Conservation (phyloP, 1,140 invertebrate species). For the Philotrypesis tridentata region DNA sequence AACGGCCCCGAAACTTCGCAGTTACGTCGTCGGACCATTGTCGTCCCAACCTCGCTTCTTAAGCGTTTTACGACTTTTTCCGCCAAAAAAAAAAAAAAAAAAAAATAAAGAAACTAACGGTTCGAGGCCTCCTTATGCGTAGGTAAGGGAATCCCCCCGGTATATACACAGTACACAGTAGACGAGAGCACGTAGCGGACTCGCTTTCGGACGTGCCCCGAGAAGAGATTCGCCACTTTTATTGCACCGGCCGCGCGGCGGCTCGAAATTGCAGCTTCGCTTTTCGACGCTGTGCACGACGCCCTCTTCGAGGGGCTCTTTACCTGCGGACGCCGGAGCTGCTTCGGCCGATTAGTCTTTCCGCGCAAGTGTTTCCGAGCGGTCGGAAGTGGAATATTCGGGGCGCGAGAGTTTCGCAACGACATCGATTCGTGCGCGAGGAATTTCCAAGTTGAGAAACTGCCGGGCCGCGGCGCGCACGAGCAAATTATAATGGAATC, state of each 20-base stretch:
- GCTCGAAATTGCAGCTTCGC: conserved; percentile 30
- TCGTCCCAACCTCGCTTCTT: conserved; percentile 51
- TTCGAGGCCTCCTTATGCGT: conserved; percentile 38
- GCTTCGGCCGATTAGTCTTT: no score
- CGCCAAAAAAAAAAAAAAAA: conserved; percentile 55
- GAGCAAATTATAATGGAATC: not conserved
- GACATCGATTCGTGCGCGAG: not conserved
- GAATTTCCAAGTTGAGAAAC: not conserved
- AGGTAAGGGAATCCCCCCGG: conserved; percentile 19
- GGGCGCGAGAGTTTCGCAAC: not conserved
- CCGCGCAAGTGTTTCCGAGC: not conserved
- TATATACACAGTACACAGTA: not conserved
- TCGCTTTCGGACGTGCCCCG: conserved; percentile 63
- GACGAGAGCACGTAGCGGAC: conserved; percentile 45
- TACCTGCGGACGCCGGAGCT: conserved; percentile 18
- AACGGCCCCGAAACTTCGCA: conserved; percentile 55
- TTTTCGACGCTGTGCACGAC: not conserved
- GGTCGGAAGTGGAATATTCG: not conserved
- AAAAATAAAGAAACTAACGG: conserved; percentile 65
- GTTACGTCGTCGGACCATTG: conserved; percentile 64
- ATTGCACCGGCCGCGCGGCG: conserved; percentile 54
- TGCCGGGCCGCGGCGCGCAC: not conserved
- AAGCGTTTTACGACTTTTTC: conserved; percentile 65
- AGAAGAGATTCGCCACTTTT: conserved; percentile 62
- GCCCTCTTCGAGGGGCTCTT: not conserved